Evolutionary conservation across 2,113 vertebrate species (phyloP).

Genomic region (Albula glossodonta): DNA sequence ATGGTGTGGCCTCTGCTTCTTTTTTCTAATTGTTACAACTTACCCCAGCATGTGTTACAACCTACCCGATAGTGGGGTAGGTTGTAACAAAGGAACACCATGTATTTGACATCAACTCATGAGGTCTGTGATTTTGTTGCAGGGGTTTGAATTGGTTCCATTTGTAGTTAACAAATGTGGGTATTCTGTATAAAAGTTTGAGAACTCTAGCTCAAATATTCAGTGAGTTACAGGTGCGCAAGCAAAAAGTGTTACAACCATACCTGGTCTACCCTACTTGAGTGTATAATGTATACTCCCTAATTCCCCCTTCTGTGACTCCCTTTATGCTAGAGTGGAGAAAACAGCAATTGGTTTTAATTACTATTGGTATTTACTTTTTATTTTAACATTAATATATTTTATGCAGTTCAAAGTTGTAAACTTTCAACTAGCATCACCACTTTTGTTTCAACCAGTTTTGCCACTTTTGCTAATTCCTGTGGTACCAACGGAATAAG

Average conservation of each 20-base stretch:
- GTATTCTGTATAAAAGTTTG: slow-evolving; percentile 1
- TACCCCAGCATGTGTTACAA: slow-evolving; percentile 3
- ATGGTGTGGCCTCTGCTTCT: neutral
- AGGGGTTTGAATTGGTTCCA: slow-evolving; percentile 15
- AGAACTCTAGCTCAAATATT: slow-evolving; percentile 17
- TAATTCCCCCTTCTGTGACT: too few species aligned
- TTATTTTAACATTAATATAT: too few species aligned
- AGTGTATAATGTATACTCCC: too few species aligned
- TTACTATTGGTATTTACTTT: too few species aligned
- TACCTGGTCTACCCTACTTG: neutral
- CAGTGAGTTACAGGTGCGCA: neutral
- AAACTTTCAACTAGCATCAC: too few species aligned
- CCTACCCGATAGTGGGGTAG: neutral
- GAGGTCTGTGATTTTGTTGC: slow-evolving; percentile 21
- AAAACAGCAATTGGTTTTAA: too few species aligned
- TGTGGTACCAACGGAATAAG: too few species aligned
- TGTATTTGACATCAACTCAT: slow-evolving; percentile 21
- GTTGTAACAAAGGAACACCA: slow-evolving; percentile 19
- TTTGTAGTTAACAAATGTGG: slow-evolving; percentile 23
- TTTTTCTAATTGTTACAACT: slow-evolving; percentile 12
- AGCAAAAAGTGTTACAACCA: slow-evolving; percentile 5
- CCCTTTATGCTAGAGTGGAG: too few species aligned
- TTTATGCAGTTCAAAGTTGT: too few species aligned
- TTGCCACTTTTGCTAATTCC: too few species aligned
- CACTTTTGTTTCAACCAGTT: too few species aligned